phyloP scores from a whole-genome alignment of 2,113 vertebrate genomes.

The Narcine bancroftii region DNA sequence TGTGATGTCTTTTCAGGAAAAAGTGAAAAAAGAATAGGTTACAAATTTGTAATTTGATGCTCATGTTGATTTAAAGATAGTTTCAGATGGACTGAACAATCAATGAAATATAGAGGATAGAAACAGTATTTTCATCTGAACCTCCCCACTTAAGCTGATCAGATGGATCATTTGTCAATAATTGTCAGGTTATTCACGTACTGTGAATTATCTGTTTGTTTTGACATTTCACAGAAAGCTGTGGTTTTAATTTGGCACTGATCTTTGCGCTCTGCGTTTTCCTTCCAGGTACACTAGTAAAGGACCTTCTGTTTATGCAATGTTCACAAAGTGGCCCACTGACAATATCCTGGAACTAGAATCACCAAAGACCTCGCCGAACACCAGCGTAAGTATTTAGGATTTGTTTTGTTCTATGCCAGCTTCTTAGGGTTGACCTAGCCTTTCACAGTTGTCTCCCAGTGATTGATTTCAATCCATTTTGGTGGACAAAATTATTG shows the following conservation, averaged over 20 bases:
- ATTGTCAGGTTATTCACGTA: background rate
- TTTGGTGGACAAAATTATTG: background rate
- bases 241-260: background rate
- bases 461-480: too few species aligned
- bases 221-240: background rate
- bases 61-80: background rate
- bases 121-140: too few species aligned
- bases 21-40: background rate
- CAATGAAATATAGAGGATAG: too few species aligned
- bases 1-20: background rate
- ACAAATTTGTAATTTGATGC: background rate
- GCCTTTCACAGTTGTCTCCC: background rate
- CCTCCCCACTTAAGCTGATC: background rate
- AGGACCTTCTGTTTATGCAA: slow-evolving; percentile 55
- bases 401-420: background rate
- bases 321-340: slow-evolving; percentile 60
- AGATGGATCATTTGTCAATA: background rate
- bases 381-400: slow-evolving; percentile 54
- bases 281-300: slow-evolving; percentile 65
- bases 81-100: background rate
- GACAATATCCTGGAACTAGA: slow-evolving; percentile 48
- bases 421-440: background rate
- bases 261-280: background rate
- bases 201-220: background rate
- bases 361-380: slow-evolving; percentile 47